Evolutionary conservation across 2,888 invertebrate genomes (phyloP).

Genomic region (Parnassius orleans): DNA sequence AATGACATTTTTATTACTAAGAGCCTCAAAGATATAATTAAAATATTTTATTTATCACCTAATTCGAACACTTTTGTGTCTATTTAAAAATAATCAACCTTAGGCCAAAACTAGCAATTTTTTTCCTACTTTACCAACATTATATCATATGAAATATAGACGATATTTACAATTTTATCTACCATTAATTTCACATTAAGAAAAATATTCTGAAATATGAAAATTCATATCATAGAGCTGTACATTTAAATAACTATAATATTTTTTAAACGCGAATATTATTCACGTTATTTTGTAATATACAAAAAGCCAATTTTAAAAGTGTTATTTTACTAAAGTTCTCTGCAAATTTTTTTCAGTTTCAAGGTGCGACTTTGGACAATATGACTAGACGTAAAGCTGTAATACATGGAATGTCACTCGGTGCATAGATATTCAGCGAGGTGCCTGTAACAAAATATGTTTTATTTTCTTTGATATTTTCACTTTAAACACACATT

Average conservation of each 20-base stretch:
- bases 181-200: constrained; percentile 42
- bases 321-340: not conserved
- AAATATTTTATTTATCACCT: constrained; percentile 2
- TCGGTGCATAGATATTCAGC: constrained; percentile 4
- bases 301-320: constrained; percentile 42
- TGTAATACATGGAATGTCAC: constrained; percentile 10
- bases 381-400: constrained; percentile 37
- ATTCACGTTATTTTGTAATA: constrained; percentile 12
- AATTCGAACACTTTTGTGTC: constrained; percentile 20
- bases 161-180: constrained; percentile 48
- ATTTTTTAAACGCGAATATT: constrained; percentile 18
- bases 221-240: constrained; percentile 48
- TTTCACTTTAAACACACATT: too few species aligned
- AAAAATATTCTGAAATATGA: constrained; percentile 56
- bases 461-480: not conserved
- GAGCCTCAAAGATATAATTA: not conserved
- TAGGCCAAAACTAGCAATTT: constrained; percentile 32
- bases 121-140: constrained; percentile 36
- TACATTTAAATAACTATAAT: constrained; percentile 48
- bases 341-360: not conserved
- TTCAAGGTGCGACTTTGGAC: constrained; percentile 31
- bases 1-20: constrained; percentile 1
- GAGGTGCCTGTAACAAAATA: constrained; percentile 19
- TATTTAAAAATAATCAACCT: constrained; percentile 30
- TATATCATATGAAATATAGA: constrained; percentile 51